Evolutionary conservation across 2,888 invertebrate species (phyloP).

Genomic region (Ellobium chinense): DNA sequence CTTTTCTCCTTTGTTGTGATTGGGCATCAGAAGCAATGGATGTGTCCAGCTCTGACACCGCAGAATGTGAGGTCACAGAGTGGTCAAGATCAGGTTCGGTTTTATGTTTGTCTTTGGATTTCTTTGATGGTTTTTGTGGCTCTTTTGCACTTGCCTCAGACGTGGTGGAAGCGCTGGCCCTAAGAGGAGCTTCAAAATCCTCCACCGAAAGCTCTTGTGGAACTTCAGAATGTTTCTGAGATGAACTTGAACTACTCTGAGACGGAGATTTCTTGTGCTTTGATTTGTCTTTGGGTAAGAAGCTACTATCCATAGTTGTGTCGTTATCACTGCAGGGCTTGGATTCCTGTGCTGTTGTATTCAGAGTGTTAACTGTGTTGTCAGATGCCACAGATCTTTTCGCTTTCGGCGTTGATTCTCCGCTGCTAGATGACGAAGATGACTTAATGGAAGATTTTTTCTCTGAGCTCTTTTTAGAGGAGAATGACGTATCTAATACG

Average conservation of each 20-base stretch:
- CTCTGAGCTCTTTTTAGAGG: not conserved
- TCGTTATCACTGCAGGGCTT: not conserved
- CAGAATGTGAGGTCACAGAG: not conserved
- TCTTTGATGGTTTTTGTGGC: not conserved
- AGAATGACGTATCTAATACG: not conserved
- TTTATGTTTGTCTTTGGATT: not conserved
- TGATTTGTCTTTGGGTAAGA: not conserved
- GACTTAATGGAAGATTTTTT: not conserved
- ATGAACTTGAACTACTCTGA: not conserved
- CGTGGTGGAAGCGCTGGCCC: not conserved
- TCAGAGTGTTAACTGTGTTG: not conserved
- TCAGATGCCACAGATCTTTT: not conserved
- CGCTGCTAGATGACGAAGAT: not conserved
- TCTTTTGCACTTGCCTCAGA: not conserved
- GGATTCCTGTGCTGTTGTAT: not conserved
- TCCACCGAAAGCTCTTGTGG: not conserved
- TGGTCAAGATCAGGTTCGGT: not conserved
- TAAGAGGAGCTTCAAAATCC: not conserved
- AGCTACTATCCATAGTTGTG: not conserved
- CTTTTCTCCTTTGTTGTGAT: conserved; percentile 10
- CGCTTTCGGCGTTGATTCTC: not conserved
- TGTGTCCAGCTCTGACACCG: conserved; percentile 12
- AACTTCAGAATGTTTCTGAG: not conserved
- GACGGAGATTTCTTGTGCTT: not conserved
- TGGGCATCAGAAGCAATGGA: conserved; percentile 22